These are phyloP conservation scores for Tenthredo distinguenda DNA, from an alignment of 2,888 invertebrate species.

Conservation along the genomic window DNA sequence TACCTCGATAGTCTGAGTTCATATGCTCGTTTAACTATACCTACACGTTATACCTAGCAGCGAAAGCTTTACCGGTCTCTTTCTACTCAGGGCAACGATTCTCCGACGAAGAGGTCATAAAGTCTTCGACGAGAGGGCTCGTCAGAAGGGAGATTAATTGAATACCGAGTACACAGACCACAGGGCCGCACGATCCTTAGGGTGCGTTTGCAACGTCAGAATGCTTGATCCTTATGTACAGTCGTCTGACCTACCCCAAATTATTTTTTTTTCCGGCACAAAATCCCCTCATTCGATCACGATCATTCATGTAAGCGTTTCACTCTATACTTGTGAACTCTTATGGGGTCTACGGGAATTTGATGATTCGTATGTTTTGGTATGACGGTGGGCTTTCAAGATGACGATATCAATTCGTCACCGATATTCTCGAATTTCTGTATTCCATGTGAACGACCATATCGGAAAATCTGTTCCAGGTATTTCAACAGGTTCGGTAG, in stretches of 20 bases:
- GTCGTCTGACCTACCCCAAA: not conserved
- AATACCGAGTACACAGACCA: slow-evolving; percentile 57
- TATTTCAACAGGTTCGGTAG: not conserved
- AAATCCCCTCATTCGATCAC: not conserved
- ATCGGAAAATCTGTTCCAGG: not conserved
- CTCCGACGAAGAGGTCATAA: slow-evolving; percentile 46
- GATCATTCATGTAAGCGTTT: not conserved
- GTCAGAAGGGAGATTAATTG: slow-evolving; percentile 62
- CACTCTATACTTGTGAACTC: not conserved
- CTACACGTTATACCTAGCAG: not conserved
- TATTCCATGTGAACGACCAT: not conserved
- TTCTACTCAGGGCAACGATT: slow-evolving; percentile 24
- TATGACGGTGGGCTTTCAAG: not conserved
- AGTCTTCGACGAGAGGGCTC: slow-evolving; percentile 56
- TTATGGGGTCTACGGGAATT: not conserved
- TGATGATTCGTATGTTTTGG: not conserved
- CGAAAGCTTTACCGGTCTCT: slow-evolving; percentile 12
- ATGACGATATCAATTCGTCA: not conserved
- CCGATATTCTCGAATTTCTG: not conserved
- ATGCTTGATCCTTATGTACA: not conserved
- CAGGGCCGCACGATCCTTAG: slow-evolving; percentile 55
- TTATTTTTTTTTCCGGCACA: not conserved
- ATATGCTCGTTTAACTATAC: slow-evolving; percentile 13
- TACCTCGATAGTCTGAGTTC: slow-evolving; percentile 1
- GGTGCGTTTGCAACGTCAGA: not conserved